Base-by-base conservation (phyloP, 2,888 invertebrate genomes). In the Thumatha senex region DNA sequence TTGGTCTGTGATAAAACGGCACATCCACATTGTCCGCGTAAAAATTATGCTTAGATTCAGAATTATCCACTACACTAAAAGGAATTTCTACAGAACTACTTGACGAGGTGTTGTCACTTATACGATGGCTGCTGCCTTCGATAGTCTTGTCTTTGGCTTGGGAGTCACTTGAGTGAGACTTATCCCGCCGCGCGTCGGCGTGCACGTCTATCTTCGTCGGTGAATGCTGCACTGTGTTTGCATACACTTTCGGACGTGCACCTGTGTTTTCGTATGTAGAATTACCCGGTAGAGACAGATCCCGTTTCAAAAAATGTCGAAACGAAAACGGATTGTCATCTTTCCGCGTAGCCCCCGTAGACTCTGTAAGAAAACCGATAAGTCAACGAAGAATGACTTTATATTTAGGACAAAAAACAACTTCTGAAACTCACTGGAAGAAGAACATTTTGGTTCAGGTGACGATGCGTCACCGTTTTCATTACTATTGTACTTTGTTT, bases 261-360 rank as follows among this genome's bases (percentile, higher is more conserved):
- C 96, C 96, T 53, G 95, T 94, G 70, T 91, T 93, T 72, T 94
- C 93, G 76, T 94, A 94, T 58, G 93, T 94, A 29, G 90, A 90
- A 57, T 91, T 88, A 61, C 91, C 90, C 54, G 92, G 92, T 63
- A 92, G 72, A 59, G 90, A 92, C 40, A 90, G 75, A 69, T 95
- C 95, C 67, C 95, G 93, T 75, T 95, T 95, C 65, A 97, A 83
- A 79, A 97, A 97, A 79, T 96, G 96, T 78, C 96, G 96, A 72
- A 97, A 96, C 48, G 97, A 97, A 83, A 97, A 96, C 2, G 96
- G 95, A 83, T 96, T 96, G 65, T 96, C 96, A 74, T 96, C 96
- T 65, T 93, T 92, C 46, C 92, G 89, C 54, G 89, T 81, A 31
- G 82, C 82, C 15, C 92, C 92, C 53, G 87, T 80, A 48, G 86